phyloP scores from a whole-genome alignment of 2,797 vertebrate genomes.

The Argyrosomus regius region DNA sequence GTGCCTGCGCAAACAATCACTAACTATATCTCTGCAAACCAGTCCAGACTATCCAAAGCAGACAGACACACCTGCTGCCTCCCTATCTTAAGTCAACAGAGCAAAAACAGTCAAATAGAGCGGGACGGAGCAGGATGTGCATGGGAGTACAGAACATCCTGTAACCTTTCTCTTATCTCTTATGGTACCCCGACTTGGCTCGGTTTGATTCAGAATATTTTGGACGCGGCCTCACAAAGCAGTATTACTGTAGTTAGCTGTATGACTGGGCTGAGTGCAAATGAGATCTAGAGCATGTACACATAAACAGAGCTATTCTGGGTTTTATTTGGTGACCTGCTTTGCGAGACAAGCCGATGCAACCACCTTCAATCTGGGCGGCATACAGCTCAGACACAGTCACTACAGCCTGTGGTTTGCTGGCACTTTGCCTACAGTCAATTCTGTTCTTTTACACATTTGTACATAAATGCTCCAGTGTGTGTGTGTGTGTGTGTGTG shows the following conservation, averaged over 20 bases:
- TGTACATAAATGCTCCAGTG: background rate
- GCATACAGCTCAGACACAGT: background rate
- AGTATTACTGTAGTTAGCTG: conserved; percentile 40
- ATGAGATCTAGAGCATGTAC: conserved; percentile 22
- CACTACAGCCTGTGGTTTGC: background rate
- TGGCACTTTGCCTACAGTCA: conserved; percentile 4
- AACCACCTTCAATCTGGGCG: background rate
- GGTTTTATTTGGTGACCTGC: conserved; percentile 2
- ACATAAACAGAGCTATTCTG: conserved; percentile 10
- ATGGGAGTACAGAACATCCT: conserved; percentile 26
- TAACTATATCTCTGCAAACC: conserved; percentile 45
- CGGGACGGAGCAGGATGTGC: conserved; percentile 15
- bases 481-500: background rate
- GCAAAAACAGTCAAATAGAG: conserved; percentile 30
- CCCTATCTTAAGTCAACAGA: conserved; percentile 43
- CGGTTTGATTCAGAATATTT: conserved; percentile 35
- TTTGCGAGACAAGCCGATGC: background rate
- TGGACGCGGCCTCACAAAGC: background rate
- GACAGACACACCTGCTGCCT: conserved; percentile 58
- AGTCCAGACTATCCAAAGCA: conserved; percentile 33
- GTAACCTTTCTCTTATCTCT: conserved; percentile 9
- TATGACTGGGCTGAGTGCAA: conserved; percentile 7
- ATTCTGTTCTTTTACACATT: background rate
- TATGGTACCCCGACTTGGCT: background rate
- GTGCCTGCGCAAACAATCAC: conserved; percentile 54